These are phyloP conservation scores for Epinephelus fuscoguttatus DNA, from an alignment of 2,113 vertebrate genomes.

Conservation along the genomic window DNA sequence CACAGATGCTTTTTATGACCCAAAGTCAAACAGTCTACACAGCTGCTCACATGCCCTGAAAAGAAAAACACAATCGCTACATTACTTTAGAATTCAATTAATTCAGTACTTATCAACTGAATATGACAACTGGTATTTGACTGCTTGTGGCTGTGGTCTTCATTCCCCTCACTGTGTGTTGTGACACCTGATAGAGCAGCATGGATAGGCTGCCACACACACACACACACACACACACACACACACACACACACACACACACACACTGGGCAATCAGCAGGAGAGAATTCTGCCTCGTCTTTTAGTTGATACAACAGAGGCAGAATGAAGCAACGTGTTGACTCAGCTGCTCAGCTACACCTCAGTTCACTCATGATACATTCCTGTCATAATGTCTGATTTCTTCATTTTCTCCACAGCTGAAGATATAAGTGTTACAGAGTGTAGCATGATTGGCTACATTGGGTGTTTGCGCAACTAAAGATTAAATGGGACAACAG, in stretches of 20 bases:
- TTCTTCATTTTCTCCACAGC: constrained; percentile 9
- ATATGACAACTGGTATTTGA: neutral
- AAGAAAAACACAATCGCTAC: neutral
- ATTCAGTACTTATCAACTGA: neutral
- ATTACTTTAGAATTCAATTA: neutral
- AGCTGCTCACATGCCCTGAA: neutral
- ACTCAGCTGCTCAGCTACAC: constrained; percentile 72
- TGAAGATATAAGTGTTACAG: neutral
- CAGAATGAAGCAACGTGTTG: constrained; percentile 70
- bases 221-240: constrained; percentile 44
- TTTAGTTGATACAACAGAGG: constrained; percentile 64
- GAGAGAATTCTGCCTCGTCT: constrained; percentile 58
- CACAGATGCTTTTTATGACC: neutral
- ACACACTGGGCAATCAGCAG: constrained; percentile 59
- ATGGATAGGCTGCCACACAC: constrained; percentile 24
- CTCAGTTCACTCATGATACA: constrained; percentile 31
- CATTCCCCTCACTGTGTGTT: constrained; percentile 36
- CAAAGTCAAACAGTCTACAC: neutral
- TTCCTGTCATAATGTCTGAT: constrained; percentile 18
- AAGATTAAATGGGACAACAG: neutral
- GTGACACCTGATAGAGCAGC: constrained; percentile 62
- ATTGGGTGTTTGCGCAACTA: neutral
- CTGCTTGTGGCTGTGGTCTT: constrained; percentile 12
- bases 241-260: constrained; percentile 40
- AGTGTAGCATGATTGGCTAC: neutral